Conservation (phyloP, 2,888 invertebrate species). For the Aspidapion aeneum region DNA sequence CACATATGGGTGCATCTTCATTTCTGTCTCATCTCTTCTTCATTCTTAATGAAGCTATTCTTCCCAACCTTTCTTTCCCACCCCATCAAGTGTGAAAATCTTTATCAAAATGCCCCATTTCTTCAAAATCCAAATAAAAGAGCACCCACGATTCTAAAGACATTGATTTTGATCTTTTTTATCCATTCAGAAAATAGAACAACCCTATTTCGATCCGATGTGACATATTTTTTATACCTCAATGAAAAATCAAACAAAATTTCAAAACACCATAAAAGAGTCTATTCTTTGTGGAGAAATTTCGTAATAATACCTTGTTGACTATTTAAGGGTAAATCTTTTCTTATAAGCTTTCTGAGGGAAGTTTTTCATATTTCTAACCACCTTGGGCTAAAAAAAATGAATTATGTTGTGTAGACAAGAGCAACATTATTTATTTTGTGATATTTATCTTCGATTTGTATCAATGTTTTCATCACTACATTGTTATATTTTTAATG, state of each 20-base stretch:
- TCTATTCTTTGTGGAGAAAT: background rate
- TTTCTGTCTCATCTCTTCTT: too few species aligned
- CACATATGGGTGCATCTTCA: too few species aligned
- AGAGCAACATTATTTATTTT: too few species aligned
- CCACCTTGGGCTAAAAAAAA: background rate
- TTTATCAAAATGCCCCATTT: background rate
- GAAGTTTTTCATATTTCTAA: background rate
- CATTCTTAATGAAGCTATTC: too few species aligned
- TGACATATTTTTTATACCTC: background rate
- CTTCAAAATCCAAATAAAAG: background rate
- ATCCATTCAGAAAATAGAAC: background rate
- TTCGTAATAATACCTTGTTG: background rate
- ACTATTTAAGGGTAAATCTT: background rate
- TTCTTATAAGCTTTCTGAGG: background rate
- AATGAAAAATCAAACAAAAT: background rate
- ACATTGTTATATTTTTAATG: too few species aligned
- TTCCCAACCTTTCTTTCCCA: background rate
- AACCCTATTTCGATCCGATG: background rate
- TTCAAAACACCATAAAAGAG: background rate
- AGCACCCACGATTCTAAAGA: background rate
- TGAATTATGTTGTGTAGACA: background rate
- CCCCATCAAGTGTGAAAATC: background rate
- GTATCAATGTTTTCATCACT: too few species aligned
- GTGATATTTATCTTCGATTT: background rate
- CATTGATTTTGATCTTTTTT: background rate